Evolutionary conservation across 2,797 vertebrate genomes (phyloP), one percentile per base, ranked within the genome.

Genomic region (Microhierax caerulescens): DNA sequence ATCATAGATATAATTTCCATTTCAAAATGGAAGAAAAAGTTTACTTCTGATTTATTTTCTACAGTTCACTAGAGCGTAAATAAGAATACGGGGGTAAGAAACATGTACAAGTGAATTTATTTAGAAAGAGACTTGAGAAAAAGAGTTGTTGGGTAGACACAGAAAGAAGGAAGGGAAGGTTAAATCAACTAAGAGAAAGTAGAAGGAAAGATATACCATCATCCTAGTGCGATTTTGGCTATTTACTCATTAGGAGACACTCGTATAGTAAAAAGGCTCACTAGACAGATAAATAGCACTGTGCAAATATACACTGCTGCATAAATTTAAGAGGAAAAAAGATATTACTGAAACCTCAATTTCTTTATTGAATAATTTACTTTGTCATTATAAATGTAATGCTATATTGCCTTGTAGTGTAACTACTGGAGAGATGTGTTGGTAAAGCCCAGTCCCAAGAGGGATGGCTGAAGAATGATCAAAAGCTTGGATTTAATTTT

Each of bases 351-450:
- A 93, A 94, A 96, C 54, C 72, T 90, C 69, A 94, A 93, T 90
- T 95, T 93, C 85, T 94, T 94, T 96, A 95, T 67, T 96, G 91
- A 96, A 96, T 97, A 94, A 96, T 97, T 97, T 96, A 96, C 96
- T 94, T 93, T 96, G 93, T 93, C 89, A 90, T 97, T 57, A 73
- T 78, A 88, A 97, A 94, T 81, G 61, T 75, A 88, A 73, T 78
- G 45, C 57, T 77, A 4, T 73, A 69, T 88, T 94, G 91, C 85
- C 89, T 95, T 87, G 56, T 75, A 94, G 82, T 90, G 65, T 61
- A 93, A 95, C 73, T 88, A 69, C 76, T 93, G n/a, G 30, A 91
- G 57, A 95, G 65, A 83, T 75, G 45, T 72, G 50, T 95, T 93
- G 54, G 54, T 94, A 83, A 90, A 91, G 73, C 39, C 85, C 75